phyloP scores from a whole-genome alignment of 1,140 invertebrate genomes.

The Chlorops oryzae region DNA sequence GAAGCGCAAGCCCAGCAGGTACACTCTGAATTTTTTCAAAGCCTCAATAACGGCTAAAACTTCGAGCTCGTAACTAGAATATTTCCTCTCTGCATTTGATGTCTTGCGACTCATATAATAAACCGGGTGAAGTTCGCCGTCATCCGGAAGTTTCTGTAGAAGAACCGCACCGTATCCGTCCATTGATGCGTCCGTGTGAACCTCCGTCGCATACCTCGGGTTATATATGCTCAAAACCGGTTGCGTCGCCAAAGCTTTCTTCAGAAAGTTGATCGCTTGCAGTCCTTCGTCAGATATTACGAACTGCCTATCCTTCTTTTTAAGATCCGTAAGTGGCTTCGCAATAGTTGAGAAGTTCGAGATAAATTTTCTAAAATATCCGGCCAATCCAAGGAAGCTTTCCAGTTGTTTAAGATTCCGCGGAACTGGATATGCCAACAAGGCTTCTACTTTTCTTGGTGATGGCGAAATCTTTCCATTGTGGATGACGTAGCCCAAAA shows the following conservation, averaged over 20 bases:
- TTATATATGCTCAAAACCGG: constrained; percentile 40
- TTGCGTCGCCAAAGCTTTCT: constrained; percentile 14
- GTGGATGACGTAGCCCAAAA: constrained; percentile 31
- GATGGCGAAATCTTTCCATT: constrained; percentile 30
- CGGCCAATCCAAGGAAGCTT: constrained; percentile 39
- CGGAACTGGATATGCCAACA: constrained; percentile 22
- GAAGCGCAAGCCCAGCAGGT: constrained; percentile 15
- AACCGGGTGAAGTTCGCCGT: constrained; percentile 47
- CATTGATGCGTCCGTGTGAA: too few relatives aligned
- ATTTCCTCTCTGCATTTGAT: constrained; percentile 27
- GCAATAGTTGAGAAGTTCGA: constrained; percentile 28
- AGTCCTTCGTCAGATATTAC: neutral
- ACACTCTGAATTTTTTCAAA: constrained; percentile 28
- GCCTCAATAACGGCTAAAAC: constrained; percentile 48
- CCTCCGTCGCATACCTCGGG: constrained; percentile 18
- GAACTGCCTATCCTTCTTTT: constrained; percentile 17
- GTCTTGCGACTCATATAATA: constrained; percentile 45
- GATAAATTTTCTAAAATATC: constrained; percentile 43
- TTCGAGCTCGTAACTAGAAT: constrained; percentile 43
- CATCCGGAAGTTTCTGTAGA: constrained; percentile 27
- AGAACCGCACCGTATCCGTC: constrained; percentile 30
- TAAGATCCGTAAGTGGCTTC: constrained; percentile 26
- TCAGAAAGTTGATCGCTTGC: constrained; percentile 5
- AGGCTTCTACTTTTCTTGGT: constrained; percentile 27
- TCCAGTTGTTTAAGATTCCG: constrained; percentile 26